A percentile compares a stretch with the other conserved stretches of the same genome.
These are phyloP conservation scores for Euschistus heros DNA, from an alignment of 1,140 invertebrate genomes.

Conservation along the genomic window DNA sequence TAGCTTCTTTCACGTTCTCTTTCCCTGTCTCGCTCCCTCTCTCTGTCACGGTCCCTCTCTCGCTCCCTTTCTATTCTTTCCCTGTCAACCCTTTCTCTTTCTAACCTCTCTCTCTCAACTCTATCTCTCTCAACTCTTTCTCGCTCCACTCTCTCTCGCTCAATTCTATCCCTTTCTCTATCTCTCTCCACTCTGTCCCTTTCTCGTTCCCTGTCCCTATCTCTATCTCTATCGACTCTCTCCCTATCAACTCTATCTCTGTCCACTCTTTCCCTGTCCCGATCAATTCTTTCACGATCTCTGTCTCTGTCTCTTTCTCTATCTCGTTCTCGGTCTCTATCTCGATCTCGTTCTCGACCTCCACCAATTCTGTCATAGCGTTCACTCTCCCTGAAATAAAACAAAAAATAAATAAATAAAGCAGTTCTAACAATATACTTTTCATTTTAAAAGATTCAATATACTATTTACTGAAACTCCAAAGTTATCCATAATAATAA, in stretches of 20 bases:
- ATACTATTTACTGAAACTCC: too few relatives aligned
- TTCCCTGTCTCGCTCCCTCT: conserved; percentile 7
- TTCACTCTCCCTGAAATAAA: background rate
- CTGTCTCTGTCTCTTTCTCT: background rate
- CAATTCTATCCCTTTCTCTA: conserved; percentile 10
- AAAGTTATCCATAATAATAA: too few relatives aligned
- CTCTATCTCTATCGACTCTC: conserved; percentile 3
- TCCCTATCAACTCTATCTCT: background rate
- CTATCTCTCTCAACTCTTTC: background rate
- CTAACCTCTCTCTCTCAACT: background rate
- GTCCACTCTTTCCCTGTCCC: background rate
- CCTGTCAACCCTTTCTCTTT: background rate
- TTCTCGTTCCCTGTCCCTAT: conserved; percentile 20
- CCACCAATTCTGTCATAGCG: background rate
- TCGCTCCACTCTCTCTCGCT: conserved; percentile 5
- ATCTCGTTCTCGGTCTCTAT: background rate
- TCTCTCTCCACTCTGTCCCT: background rate
- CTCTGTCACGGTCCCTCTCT: conserved; percentile 8
- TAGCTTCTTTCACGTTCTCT: conserved; percentile 5
- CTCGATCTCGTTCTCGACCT: background rate
- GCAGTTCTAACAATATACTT: too few relatives aligned
- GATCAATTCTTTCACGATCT: background rate
- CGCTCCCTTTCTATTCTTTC: conserved; percentile 1
- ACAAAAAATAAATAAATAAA: background rate
- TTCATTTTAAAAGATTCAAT: too few relatives aligned